Base-by-base conservation (phyloP, 2,888 invertebrate species). In the Nephrotoma guestfalica region DNA sequence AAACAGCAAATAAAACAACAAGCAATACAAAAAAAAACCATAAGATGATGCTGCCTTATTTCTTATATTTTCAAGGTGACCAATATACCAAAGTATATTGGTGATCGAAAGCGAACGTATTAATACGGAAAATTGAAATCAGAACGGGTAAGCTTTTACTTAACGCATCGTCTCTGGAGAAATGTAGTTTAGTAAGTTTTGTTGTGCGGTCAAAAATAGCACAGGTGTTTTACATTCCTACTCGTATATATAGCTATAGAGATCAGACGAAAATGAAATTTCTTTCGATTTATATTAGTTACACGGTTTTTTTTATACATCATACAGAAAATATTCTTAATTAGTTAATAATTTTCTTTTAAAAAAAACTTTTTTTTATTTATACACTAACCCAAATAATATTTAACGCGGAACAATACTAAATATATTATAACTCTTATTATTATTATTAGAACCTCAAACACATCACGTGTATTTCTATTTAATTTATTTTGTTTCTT, bases 381-480 rank as follows among this genome's bases (percentile, higher is more conserved):
- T 40, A 83, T 41, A 84, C 84, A 84, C 84, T 84, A 84, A 84
- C 84, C 84, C 84, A 84, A 84, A 84, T 84, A 84, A 41, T 84
- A 84, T 84, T 84, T 41, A 84, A 84, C 84, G 41, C 84, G 84
- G 84, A 84, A 84, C 84, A 84, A 41, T 30, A 71, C 41, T 84
- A 41, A 18, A 11, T 11, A 83, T 30, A 30, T 30, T 30, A 41
- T 13, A 41, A 84, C 84, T 84, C 41, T 84, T 84, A 41, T 84
- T 84, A 84, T 7, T 41, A 83, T 41, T 42, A 41, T 84, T 6
- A 84, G 41, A 84, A 41, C 13, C 13, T 41, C n/a, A 84, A 40
- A 83, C 40, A 41, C 30, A 84, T 84, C 84, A 84, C 84, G 84
- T 84, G 84, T 84, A 84, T 41, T 11, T 84, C n/a, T 71, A 51